Base-by-base conservation (phyloP, 1,140 invertebrate species). In the Gryon sp. region DNA sequence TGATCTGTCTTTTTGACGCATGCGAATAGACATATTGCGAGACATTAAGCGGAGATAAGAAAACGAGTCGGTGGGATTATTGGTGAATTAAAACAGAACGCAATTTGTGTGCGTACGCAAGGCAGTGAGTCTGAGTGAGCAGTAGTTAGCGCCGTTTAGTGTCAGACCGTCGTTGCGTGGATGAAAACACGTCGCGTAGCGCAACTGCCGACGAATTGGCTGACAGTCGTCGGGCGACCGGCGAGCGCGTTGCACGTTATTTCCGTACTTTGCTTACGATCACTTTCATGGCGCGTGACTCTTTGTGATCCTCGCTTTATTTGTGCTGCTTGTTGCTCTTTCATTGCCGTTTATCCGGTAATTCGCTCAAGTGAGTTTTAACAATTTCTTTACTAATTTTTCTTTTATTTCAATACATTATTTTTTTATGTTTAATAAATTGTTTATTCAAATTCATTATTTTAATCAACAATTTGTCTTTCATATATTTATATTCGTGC, bases 61-160 rank as follows among this genome's bases (percentile, higher is more conserved):
- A 41, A 32, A 38, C 24, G 32, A 16, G 30, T 38, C 18, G 24
- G n/a, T 4, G 32, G 20, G 52, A 63, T 40, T 36, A 52, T 72
- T 65, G 41, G 24, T 62, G 38, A 57, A 72, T 62, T 43, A 62
- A 59, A 57, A 50, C n/a, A n/a, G 43, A 30, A 55, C 50, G 55
- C 18, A 70, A 62, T 59, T 43, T 24, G 19, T 52, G 43, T 55
- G 53, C 65, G 65, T 59, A 46, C 55, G 52, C 34, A 52, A 41
- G 36, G 43, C 5, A 32, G 22, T 12, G n/a, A n/a, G n/a, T n/a
- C n/a, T 36, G 24, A 43, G 20, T 6, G 46, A 60, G 38, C 55
- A 74, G 70, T 74, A 74, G 70, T 74, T 74, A 74, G 43, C 70
- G 60, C 45, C 59, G 59, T 65, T 74, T 74, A 65, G 53, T 59